phyloP scores from a whole-genome alignment of 2,888 invertebrate species.

The Allygus modestus region DNA sequence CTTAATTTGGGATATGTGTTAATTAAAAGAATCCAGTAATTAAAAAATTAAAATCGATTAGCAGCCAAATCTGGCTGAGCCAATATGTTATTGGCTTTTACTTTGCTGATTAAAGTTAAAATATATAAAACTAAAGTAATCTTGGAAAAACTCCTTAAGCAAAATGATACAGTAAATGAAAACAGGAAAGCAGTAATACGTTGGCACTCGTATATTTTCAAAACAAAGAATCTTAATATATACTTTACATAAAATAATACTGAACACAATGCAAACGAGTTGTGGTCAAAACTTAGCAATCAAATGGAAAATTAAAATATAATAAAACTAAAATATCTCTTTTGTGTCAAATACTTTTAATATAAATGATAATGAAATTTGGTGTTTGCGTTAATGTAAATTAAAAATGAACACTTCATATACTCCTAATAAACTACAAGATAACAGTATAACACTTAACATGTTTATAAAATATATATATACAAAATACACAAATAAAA shows the following conservation, averaged over 20 bases:
- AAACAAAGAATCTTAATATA: neutral
- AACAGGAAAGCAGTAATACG: neutral
- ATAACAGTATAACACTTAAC: constrained; percentile 52
- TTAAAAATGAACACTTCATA: constrained; percentile 31
- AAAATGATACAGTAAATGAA: neutral
- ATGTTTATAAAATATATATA: constrained; percentile 55
- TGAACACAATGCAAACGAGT: constrained; percentile 12
- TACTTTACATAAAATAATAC: neutral
- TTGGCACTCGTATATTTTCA: constrained; percentile 32
- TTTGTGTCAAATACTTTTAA: neutral
- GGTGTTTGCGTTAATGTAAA: constrained; percentile 14
- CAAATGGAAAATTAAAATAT: constrained; percentile 66
- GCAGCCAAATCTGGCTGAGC: too few species aligned
- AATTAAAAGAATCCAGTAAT: too few species aligned
- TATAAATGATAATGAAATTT: neutral
- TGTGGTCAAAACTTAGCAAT: neutral
- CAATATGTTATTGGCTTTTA: too few species aligned
- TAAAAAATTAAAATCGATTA: too few species aligned
- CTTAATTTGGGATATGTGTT: too few species aligned
- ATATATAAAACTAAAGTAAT: too few species aligned
- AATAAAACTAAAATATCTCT: constrained; percentile 32
- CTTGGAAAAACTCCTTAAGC: too few species aligned
- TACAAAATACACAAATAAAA: constrained; percentile 29
- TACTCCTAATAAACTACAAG: constrained; percentile 50
- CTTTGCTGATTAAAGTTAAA: too few species aligned